phyloP scores from a whole-genome alignment of 2,888 invertebrate species.

The Bhutanitis thaidina region DNA sequence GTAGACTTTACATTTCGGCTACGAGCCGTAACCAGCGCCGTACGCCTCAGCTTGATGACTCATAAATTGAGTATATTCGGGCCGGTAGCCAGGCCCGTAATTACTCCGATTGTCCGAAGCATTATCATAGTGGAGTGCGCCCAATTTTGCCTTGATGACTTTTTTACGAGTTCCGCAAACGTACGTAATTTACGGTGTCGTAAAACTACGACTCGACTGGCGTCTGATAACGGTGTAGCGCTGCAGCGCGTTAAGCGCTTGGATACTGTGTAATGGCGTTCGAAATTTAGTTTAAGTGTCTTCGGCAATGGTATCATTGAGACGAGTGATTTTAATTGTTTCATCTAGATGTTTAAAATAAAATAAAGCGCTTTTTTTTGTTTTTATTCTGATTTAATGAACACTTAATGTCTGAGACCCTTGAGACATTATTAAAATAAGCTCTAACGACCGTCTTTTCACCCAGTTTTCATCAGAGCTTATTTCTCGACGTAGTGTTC shows the following conservation, averaged over 20 bases:
- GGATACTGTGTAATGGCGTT: background rate
- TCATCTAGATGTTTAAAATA: too few relatives aligned
- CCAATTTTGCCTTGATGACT: slow-evolving; percentile 73
- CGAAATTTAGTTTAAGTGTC: background rate
- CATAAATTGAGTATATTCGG: background rate
- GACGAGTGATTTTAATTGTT: too few relatives aligned
- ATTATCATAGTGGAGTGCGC: slow-evolving; percentile 70
- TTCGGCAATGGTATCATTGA: too few relatives aligned
- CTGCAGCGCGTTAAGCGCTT: background rate
- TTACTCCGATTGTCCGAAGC: slow-evolving; percentile 51
- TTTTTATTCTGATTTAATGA: too few relatives aligned
- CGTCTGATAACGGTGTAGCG: background rate
- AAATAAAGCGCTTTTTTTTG: too few relatives aligned
- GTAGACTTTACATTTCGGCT: background rate
- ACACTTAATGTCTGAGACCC: too few relatives aligned
- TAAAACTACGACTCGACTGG: slow-evolving; percentile 40
- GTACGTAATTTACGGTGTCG: slow-evolving; percentile 64
- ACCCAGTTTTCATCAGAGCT: too few relatives aligned
- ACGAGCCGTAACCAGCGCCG: background rate
- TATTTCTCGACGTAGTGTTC: too few relatives aligned
- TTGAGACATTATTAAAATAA: too few relatives aligned
- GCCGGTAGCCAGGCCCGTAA: slow-evolving; percentile 42
- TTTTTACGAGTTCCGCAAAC: slow-evolving; percentile 73
- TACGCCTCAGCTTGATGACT: background rate
- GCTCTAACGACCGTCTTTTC: too few relatives aligned